These are phyloP conservation scores for Caenorhabditis brenneri DNA, from an alignment of 1,140 invertebrate species.

Conservation along the genomic window DNA sequence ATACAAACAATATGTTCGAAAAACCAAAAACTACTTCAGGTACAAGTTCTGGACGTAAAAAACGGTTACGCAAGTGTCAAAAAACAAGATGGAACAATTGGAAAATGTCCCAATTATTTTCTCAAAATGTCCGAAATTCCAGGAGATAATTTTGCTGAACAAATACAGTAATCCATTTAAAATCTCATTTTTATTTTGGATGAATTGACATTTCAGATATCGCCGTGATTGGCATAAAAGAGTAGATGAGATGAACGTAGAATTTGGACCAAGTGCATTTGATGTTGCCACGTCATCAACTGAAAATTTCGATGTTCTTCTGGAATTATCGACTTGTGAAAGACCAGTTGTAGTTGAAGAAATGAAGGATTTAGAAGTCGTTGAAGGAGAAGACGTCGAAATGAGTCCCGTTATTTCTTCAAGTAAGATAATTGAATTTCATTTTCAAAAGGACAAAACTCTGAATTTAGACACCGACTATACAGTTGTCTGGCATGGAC, in stretches of 20 bases:
- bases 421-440: neutral
- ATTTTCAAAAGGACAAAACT: neutral
- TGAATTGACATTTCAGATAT: neutral
- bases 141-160: slow-evolving; percentile 39
- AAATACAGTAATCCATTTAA: slow-evolving; percentile 34
- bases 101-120: slow-evolving; percentile 39
- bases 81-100: slow-evolving; percentile 10
- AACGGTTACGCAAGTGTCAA: slow-evolving; percentile 21
- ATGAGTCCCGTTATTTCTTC: slow-evolving; percentile 34
- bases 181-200: neutral
- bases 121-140: slow-evolving; percentile 13
- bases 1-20: neutral
- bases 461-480: neutral
- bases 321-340: slow-evolving; percentile 1
- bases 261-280: slow-evolving; percentile 15
- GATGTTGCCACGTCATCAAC: neutral
- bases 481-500: slow-evolving; percentile 30
- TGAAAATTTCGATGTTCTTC: neutral
- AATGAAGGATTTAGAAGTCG: slow-evolving; percentile 25
- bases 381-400: slow-evolving; percentile 43
- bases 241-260: neutral
- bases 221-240: slow-evolving; percentile 19
- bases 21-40: neutral
- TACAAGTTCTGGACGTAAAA: slow-evolving; percentile 5
- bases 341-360: slow-evolving; percentile 13